Conservation (phyloP, 2,113 vertebrate genomes). For the Acrocephalus kingi region DNA sequence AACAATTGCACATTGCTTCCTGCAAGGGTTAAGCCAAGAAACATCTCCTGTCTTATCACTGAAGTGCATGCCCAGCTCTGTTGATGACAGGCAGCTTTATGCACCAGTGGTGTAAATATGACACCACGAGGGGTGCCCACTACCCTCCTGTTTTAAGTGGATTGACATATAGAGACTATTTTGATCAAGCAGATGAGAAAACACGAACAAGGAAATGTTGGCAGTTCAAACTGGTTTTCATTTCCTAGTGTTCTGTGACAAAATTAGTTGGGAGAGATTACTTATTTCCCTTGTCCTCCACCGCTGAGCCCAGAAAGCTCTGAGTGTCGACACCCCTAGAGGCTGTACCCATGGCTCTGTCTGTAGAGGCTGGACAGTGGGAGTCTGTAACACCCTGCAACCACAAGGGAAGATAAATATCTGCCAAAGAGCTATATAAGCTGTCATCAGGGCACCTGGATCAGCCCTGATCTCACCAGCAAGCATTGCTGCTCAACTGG, state of each 20-base stretch:
- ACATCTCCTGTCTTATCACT: background rate
- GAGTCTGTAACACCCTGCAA: background rate
- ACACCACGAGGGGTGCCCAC: background rate
- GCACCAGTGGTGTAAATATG: background rate
- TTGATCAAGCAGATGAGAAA: background rate
- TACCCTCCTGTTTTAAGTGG: background rate
- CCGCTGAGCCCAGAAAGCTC: background rate
- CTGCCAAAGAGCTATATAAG: background rate
- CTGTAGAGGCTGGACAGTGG: background rate
- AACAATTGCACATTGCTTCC: background rate
- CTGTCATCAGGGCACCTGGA: background rate
- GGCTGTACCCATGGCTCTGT: background rate
- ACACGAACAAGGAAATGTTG: background rate
- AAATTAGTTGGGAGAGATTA: background rate
- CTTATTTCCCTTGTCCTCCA: background rate
- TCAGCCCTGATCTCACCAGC: constrained; percentile 7
- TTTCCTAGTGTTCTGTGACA: background rate
- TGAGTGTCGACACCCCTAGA: background rate
- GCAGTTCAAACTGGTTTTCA: background rate
- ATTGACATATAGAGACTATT: background rate
- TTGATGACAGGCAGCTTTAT: background rate
- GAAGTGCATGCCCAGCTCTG: background rate
- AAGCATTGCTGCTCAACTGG: background rate
- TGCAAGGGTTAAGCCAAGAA: background rate
- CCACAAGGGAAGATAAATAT: background rate